phyloP scores from a whole-genome alignment of 1,140 invertebrate genomes.

The Lucilia cuprina region DNA sequence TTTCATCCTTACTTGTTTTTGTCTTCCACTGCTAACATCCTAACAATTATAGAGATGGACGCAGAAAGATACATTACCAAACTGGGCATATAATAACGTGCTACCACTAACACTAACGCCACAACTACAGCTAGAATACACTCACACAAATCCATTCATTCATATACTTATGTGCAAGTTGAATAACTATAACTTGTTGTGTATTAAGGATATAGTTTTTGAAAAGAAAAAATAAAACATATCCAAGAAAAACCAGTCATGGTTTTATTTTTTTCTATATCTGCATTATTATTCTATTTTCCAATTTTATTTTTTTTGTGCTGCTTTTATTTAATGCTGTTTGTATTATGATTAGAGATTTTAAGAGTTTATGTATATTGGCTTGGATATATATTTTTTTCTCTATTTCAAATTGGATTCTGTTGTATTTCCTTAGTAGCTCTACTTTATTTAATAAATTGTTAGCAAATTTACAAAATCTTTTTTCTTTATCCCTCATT shows the following conservation, averaged over 20 bases:
- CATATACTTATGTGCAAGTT: neutral
- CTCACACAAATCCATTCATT: neutral
- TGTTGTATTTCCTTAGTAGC: conserved; percentile 10
- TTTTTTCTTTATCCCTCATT: neutral
- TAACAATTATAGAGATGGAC: neutral
- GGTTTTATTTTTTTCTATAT: neutral
- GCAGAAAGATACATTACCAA: neutral
- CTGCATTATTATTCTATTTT: neutral
- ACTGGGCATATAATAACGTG: neutral
- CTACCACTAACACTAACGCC: neutral
- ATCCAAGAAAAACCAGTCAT: neutral
- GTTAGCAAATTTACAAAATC: conserved; percentile 23
- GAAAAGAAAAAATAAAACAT: neutral
- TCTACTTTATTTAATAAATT: conserved; percentile 32
- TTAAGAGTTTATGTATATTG: neutral
- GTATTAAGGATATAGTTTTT: neutral
- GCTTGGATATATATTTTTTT: neutral
- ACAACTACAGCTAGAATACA: neutral
- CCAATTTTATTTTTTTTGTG: neutral
- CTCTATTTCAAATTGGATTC: conserved; percentile 24
- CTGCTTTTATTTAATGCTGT: neutral
- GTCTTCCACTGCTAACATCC: neutral
- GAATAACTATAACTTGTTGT: neutral
- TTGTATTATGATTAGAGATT: conserved; percentile 3
- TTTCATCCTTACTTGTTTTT: neutral